phyloP scores from a whole-genome alignment of 2,797 vertebrate species.

The Sebastes trivittatus region DNA sequence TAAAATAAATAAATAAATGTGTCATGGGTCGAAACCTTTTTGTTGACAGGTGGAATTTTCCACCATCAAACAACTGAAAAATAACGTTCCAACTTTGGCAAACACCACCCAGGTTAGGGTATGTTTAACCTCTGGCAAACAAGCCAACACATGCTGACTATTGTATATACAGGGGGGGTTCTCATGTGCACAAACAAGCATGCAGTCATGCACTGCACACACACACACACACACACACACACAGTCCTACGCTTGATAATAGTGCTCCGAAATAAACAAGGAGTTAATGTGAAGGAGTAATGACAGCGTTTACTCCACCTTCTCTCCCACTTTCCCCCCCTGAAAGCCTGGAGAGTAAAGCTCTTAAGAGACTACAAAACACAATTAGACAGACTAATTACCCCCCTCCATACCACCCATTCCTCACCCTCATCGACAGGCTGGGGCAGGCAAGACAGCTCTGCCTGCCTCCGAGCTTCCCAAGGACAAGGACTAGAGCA shows the following conservation, averaged over 20 bases:
- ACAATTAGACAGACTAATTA: constrained; percentile 77
- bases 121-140: constrained; percentile 54
- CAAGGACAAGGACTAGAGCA: background rate
- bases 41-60: constrained; percentile 13
- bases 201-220: background rate
- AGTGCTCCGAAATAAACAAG: constrained; percentile 26
- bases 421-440: constrained; percentile 67
- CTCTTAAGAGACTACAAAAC: constrained; percentile 46
- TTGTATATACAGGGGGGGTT: constrained; percentile 15
- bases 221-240: background rate
- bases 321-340: background rate
- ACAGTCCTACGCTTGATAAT: constrained; percentile 17
- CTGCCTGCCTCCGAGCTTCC: constrained; percentile 7
- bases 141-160: constrained; percentile 69
- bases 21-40: background rate
- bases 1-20: background rate
- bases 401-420: constrained; percentile 66
- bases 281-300: constrained; percentile 39
- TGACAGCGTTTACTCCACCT: constrained; percentile 45
- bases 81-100: background rate
- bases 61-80: background rate
- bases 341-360: constrained; percentile 31
- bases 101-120: constrained; percentile 32
- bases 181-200: constrained; percentile 52
- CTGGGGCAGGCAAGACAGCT: constrained; percentile 52